Conservation (phyloP, 2,797 vertebrate species). For the Enteromius argenteus region DNA sequence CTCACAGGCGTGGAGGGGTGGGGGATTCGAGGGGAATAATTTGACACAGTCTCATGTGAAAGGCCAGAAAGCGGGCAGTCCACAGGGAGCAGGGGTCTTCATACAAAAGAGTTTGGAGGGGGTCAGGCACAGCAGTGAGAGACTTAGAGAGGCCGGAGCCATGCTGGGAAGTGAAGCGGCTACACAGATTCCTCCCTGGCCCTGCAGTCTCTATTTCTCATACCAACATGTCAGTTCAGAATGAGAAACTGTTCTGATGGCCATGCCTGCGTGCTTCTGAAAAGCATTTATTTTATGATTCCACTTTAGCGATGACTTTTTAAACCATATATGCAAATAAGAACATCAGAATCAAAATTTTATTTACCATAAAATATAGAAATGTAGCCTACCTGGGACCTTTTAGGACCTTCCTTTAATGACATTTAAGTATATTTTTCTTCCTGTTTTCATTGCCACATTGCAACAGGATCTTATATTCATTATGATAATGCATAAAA, state of each 20-base stretch:
- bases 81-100: conserved; percentile 74
- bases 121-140: conserved; percentile 59
- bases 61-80: conserved; percentile 77
- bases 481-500: background rate
- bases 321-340: background rate
- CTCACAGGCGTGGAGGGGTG: conserved; percentile 60
- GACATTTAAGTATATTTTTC: background rate
- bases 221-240: conserved; percentile 7
- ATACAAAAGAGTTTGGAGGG: conserved; percentile 77
- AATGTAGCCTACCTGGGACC: background rate
- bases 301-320: background rate
- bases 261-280: background rate
- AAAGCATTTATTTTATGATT: background rate
- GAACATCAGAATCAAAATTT: background rate
- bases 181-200: conserved; percentile 69
- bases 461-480: background rate
- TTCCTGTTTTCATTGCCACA: background rate
- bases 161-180: conserved; percentile 79
- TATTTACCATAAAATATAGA: background rate
- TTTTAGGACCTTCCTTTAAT: background rate
- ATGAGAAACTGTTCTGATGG: conserved; percentile 21
- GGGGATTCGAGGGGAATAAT: conserved; percentile 73
- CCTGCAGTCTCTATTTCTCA: conserved; percentile 64
- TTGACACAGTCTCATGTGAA: conserved; percentile 85
- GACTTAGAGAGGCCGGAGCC: conserved; percentile 65